Evolutionary conservation across 1,140 invertebrate species (phyloP), one percentile per base, ranked within the genome.

Genomic region (Drosophila cardini): DNA sequence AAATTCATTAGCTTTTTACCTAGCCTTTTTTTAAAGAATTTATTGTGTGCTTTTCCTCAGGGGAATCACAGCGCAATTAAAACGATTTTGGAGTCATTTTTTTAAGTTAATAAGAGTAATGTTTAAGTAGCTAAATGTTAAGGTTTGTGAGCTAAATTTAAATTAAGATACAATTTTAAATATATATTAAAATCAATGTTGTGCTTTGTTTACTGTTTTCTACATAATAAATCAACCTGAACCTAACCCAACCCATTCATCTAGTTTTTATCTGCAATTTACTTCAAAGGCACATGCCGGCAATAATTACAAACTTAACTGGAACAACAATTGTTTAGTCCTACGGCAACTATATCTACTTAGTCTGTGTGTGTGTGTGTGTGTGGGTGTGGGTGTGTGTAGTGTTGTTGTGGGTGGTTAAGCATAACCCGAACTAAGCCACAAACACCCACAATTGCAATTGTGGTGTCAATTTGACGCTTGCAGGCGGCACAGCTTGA

Each of bases 401-500:
- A 11, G n/a, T 26, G 46, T 50, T 15, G 56, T 30, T 4, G 42
- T 13, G 71, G 64, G 52, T 57, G 4, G 21, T 26, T 65, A 50
- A 60, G 69, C 62, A 36, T 50, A 45, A 9, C 10, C 40, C 18
- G 6, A 26, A 40, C 21, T 56, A 42, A 64, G 61, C 43, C 43
- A 42, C 38, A 32, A 38, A n/a, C 65, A 65, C 60, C 68, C 50
- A 70, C 81, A 85, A 72, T 11, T 85, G 82, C 82, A 85, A 26
- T 26, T 26, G 69, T 53, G 71, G 13, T 32, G 15, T 16, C 61
- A 50, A 72, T 58, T 72, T 68, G 58, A 38, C 43, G 70, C 71
- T 48, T 86, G 83, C 83, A 86, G 65, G 76, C 67, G 48, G 76
- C 82, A 76, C 83, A 89, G 79, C 76, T 76, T 89, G 83, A 74